phyloP scores from a whole-genome alignment of 2,797 vertebrate genomes.

The Microcaecilia unicolor region DNA sequence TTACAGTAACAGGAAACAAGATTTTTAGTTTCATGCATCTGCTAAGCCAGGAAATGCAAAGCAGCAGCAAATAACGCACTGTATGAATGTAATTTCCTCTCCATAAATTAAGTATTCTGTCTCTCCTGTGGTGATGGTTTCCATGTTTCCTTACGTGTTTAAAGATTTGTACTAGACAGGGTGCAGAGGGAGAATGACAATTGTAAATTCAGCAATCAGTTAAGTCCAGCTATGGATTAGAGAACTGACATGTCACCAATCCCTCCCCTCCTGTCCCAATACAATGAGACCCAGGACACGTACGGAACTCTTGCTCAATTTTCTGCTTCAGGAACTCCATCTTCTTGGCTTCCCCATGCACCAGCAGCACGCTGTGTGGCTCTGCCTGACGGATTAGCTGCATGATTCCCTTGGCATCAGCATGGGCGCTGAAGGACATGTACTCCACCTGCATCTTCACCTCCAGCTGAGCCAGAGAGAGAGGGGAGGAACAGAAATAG shows the following conservation, averaged over 20 bases:
- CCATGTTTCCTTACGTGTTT: no score
- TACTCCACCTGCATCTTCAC: conserved; percentile 98
- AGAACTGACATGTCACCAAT: background rate
- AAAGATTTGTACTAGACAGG: no score
- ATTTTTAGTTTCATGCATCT: no score
- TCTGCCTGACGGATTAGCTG: conserved; percentile 96
- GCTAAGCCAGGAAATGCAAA: no score
- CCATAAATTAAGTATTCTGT: no score
- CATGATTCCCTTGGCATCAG: conserved; percentile 96
- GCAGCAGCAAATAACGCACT: no score
- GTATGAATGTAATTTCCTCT: no score
- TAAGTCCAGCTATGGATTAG: no score
- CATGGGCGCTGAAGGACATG: conserved; percentile 96
- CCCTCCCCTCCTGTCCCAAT: rapidly evolving
- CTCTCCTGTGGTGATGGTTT: no score
- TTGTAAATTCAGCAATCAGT: background rate
- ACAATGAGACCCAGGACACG: conserved; percentile 14
- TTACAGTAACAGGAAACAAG: no score
- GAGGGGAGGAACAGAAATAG: no score
- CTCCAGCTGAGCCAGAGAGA: conserved; percentile 50
- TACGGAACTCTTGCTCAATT: conserved; percentile 94
- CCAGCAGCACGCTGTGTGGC: conserved; percentile 80
- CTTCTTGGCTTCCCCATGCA: conserved; percentile 90
- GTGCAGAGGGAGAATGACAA: no score
- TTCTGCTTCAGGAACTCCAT: conserved; percentile 97